Base-by-base conservation (phyloP, 2,113 vertebrate genomes). In the Dissostichus mawsoni region DNA sequence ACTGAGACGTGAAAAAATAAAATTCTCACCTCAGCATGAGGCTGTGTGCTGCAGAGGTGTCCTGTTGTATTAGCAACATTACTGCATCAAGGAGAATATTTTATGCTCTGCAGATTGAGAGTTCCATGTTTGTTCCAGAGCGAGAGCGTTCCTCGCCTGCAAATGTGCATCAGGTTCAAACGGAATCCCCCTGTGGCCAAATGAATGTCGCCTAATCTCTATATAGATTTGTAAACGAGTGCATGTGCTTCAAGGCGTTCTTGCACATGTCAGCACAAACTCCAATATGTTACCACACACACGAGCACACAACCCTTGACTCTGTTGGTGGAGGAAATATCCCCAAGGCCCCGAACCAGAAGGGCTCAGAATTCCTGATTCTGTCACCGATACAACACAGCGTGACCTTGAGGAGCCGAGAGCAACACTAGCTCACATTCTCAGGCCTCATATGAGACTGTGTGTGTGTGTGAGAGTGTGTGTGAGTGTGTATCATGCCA, bases 381-480 rank as follows among this genome's bases (percentile, higher is more conserved):
- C 68, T 81, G 85, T 83, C 74, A 76, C 61, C 57, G 78, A 87
- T 79, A 87, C 81, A 83, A 67, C 33, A 62, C 8, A 3, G 10
- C 0, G 53, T 78, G 83, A 92, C 90, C 89, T 83, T 75, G 81
- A 84, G 78, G 36, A 87, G 64, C 82, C 84, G 72, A 76, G 78
- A 59, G 69, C 81, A 67, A 20, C 59, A 25, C 69, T 20, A 1
- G 4, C 79, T 85, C 69, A 47, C 70, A 81, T 80, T 73, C 48
- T 81, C 52, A 69, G 67, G 25, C 47, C 73, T 61, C 58, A 83
- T 87, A 65, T 45, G 5, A 33, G 68, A 10, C 9, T 52, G 41
- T 36, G 45, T 41, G 33, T 47, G 72, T 52, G 68, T 25, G 63
- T 63, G 59, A 25, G 25, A 36, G 77, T 53, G 64, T 76, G 69